Conservation (phyloP, 2,888 invertebrate species). For the Emmelina monodactyla region DNA sequence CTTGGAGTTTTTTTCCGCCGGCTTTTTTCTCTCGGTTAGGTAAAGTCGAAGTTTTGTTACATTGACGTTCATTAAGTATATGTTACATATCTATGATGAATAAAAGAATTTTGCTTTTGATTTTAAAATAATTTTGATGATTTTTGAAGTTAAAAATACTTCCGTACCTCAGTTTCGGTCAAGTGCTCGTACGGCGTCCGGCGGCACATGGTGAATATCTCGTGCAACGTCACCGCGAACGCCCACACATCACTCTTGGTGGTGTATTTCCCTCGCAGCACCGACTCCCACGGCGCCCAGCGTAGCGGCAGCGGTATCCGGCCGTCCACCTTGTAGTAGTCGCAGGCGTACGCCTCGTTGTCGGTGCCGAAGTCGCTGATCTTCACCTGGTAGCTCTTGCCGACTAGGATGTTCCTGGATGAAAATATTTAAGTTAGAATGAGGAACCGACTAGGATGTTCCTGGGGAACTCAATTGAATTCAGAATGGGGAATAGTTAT, state of each 20-base stretch:
- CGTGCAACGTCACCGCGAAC: constrained; percentile 88
- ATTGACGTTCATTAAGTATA: too few species aligned
- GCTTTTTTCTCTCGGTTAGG: too few species aligned
- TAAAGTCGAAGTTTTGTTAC: too few species aligned
- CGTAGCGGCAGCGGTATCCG: constrained; percentile 81
- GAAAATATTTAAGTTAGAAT: background rate
- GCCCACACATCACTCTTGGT: constrained; percentile 93
- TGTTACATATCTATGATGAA: too few species aligned
- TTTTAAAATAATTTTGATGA: too few species aligned
- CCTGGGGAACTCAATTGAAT: too few species aligned
- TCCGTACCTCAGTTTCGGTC: constrained; percentile 76
- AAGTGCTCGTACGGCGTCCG: constrained; percentile 80
- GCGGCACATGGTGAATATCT: constrained; percentile 80
- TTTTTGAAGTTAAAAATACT: too few species aligned
- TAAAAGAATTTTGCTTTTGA: too few species aligned
- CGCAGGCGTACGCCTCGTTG: constrained; percentile 78
- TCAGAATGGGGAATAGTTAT: too few species aligned
- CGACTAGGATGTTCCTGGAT: constrained; percentile 83
- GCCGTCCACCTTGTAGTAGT: constrained; percentile 84
- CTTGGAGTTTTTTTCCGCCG: too few species aligned
- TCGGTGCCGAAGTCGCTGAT: constrained; percentile 87
- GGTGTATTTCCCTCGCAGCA: constrained; percentile 82
- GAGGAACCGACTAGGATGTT: background rate
- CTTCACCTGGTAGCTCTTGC: constrained; percentile 82
- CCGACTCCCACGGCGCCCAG: constrained; percentile 91